These are phyloP conservation scores for Pyrgilauda ruficollis DNA, from an alignment of 2,113 vertebrate species.

Conservation along the genomic window DNA sequence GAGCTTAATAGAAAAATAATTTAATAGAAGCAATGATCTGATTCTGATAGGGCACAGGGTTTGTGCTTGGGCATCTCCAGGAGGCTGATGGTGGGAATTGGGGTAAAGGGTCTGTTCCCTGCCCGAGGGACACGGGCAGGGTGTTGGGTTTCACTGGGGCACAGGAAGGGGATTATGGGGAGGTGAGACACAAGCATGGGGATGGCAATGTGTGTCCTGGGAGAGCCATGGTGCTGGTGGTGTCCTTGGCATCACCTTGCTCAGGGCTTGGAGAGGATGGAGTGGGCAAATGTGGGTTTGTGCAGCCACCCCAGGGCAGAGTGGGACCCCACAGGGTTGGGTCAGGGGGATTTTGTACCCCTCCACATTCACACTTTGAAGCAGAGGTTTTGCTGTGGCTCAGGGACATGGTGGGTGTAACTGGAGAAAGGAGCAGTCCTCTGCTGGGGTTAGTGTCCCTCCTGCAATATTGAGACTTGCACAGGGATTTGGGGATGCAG, in stretches of 20 bases:
- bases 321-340: not conserved
- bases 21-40: not conserved
- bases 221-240: not conserved
- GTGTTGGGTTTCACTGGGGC: rapidly evolving
- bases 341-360: not conserved
- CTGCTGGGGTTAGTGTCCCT: not conserved
- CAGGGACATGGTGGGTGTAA: not conserved
- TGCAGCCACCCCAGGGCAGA: not conserved
- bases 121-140: rapidly evolving
- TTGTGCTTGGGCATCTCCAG: not conserved
- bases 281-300: not conserved
- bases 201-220: not conserved
- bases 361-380: rapidly evolving
- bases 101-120: not conserved
- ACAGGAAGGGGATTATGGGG: not conserved
- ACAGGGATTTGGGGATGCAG: not conserved
- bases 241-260: not conserved
- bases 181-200: not conserved
- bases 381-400: not conserved
- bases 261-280: not conserved
- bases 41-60: not conserved
- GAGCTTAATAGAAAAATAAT: conserved; percentile 1
- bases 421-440: not conserved
- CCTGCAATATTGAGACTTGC: not conserved
- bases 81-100: not conserved